These are phyloP conservation scores for Hestina assimilis DNA, from an alignment of 1,140 invertebrate species.

Conservation along the genomic window DNA sequence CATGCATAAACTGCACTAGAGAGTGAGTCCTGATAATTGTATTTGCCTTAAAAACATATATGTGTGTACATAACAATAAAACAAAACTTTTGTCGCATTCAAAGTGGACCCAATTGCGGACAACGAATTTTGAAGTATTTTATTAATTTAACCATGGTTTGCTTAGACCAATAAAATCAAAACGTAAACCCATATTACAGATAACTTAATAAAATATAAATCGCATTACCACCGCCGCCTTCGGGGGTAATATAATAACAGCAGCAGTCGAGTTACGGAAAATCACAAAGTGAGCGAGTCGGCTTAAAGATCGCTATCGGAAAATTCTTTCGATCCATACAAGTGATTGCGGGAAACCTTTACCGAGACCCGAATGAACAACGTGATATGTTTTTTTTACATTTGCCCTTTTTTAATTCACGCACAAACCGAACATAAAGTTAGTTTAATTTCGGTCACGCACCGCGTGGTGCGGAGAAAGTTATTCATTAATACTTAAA, in stretches of 20 bases:
- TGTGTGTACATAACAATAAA: no score
- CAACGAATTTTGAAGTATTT: no score
- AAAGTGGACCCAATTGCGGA: no score
- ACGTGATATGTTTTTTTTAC: background rate
- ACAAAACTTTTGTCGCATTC: no score
- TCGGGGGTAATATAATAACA: background rate
- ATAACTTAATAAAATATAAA: background rate
- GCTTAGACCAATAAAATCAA: no score
- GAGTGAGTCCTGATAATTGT: no score
- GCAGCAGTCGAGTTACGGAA: background rate
- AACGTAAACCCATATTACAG: background rate
- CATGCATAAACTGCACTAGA: no score
- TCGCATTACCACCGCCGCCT: background rate
- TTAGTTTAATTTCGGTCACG: constrained; percentile 13
- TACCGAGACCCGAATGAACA: background rate
- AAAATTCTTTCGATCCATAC: background rate
- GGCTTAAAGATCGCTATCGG: background rate
- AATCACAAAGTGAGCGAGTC: constrained; percentile 11
- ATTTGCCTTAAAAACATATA: no score
- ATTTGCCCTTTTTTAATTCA: constrained; percentile 1
- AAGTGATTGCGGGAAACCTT: background rate
- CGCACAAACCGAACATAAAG: background rate
- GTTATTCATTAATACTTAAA: background rate
- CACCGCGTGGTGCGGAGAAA: background rate
- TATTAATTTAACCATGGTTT: no score